phyloP scores from a whole-genome alignment of 2,888 invertebrate genomes.

The Sminthurides aquaticus region DNA sequence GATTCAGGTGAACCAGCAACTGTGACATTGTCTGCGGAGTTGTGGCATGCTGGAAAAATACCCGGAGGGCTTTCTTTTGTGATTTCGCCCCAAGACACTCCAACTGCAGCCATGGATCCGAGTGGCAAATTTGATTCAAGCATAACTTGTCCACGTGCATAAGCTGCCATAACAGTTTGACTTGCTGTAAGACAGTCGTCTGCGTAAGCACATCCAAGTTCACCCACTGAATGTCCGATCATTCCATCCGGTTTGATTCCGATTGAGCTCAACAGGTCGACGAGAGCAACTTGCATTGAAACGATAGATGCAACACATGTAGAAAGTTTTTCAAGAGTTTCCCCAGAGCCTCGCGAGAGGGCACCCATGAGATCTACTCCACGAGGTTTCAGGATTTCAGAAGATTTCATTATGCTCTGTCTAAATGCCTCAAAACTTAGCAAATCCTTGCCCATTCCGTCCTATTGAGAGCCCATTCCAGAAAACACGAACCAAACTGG shows the following conservation, averaged over 20 bases:
- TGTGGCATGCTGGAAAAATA: slow-evolving; percentile 85
- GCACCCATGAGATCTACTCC: slow-evolving; percentile 72
- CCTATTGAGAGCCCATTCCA: slow-evolving; percentile 57
- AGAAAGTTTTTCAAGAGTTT: slow-evolving; percentile 74
- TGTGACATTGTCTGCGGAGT: slow-evolving; percentile 85
- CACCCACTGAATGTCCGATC: slow-evolving; percentile 90
- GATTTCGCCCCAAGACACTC: slow-evolving; percentile 73
- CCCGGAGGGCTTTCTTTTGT: slow-evolving; percentile 65
- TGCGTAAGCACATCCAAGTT: slow-evolving; percentile 90
- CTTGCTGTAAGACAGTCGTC: slow-evolving; percentile 89
- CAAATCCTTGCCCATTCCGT: slow-evolving; percentile 52
- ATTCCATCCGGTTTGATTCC: slow-evolving; percentile 86
- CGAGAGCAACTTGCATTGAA: slow-evolving; percentile 73
- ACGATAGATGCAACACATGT: slow-evolving; percentile 92
- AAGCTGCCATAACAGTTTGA: slow-evolving; percentile 86
- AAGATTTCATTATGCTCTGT: slow-evolving; percentile 65
- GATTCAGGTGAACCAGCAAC: slow-evolving; percentile 75
- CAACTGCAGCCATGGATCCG: slow-evolving; percentile 88
- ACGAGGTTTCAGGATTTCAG: slow-evolving; percentile 66
- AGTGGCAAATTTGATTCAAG: slow-evolving; percentile 62
- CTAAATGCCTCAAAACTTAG: slow-evolving; percentile 52
- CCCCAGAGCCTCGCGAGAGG: slow-evolving; percentile 65
- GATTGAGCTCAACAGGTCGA: slow-evolving; percentile 67
- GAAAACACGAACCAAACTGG: slow-evolving; percentile 57
- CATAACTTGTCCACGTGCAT: slow-evolving; percentile 52